Conservation (phyloP, 2,888 invertebrate species). For the Gastrophysa polygoni region DNA sequence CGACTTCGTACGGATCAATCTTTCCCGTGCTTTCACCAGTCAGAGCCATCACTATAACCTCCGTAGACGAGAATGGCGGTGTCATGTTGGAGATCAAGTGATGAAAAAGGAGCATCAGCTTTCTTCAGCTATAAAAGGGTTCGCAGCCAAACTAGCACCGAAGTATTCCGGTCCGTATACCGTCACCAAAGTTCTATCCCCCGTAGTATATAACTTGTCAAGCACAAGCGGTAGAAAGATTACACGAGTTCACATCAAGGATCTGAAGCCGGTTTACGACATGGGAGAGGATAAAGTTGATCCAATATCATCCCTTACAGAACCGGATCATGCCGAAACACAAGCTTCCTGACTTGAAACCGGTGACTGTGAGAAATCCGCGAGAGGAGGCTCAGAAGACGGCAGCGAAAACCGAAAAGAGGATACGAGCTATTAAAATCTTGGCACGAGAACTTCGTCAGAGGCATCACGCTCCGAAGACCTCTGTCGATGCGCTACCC, state of each 20-base stretch:
- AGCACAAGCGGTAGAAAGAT: neutral
- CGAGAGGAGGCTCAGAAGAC: no score
- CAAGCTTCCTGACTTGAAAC: no score
- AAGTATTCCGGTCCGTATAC: slow-evolving; percentile 8
- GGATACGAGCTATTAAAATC: no score
- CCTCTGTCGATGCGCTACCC: no score
- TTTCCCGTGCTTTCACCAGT: neutral
- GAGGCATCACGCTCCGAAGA: no score
- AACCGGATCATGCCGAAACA: no score
- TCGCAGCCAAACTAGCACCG: slow-evolving; percentile 5
- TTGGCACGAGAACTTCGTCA: no score
- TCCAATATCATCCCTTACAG: no score
- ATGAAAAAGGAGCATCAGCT: slow-evolving; percentile 1
- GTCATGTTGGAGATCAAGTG: neutral
- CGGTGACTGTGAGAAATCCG: no score
- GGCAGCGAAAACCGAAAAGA: no score
- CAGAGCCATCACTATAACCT: neutral
- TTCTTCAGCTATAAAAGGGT: no score
- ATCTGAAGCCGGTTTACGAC: neutral
- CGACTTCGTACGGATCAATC: no score
- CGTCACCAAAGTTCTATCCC: neutral
- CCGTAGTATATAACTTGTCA: slow-evolving; percentile 7
- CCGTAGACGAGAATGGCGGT: neutral
- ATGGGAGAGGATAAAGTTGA: neutral
- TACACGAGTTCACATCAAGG: neutral